Evolutionary conservation across 2,888 invertebrate genomes (phyloP), one percentile per base, ranked within the genome.

Genomic region (Tiliacea aurago): DNA sequence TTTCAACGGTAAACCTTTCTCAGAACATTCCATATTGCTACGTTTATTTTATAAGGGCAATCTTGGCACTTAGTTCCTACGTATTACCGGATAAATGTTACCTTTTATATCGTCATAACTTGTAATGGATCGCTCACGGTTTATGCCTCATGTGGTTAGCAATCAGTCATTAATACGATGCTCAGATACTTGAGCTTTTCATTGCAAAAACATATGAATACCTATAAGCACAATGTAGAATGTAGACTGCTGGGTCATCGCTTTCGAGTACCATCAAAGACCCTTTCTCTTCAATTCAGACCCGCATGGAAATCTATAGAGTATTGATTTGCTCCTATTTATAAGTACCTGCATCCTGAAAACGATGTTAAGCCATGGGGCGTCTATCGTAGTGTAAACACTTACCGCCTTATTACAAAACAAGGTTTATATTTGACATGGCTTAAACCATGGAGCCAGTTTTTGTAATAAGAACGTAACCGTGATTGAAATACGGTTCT

Each of bases 301-400:
- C 66, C 55, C 69, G 49, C 64, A 59, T 74, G 66, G 68, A 82
- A 74, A 75, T 82, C 43, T 47, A 56, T 28, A 66, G 49, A 67
- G 51, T 73, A 80, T 74, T 59, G 71, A 83, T 72, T 68, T 18
- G 62, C 45, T 69, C 55, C 68, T 72, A 71, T 73, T 68, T 72
- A 70, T 63, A 76, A 68, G 61, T 73, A 70, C 53, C 56, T 43
- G 28, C 47, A 49, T 67, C 66, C 63, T 77, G 51, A 59, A 76
- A 83, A 83, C 67, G 76, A 84, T 84, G 78, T 82, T 82, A 87
- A 80, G 69, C 73, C 58, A 66, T 67, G 77, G 84, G 83, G 59
- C 66, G 77, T 76, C 70, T 59, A 72, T 76, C 59, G 56, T 74
- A 87, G 86, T 83, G 89, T 88, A 89, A 90, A 90, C 90, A 91